These are phyloP conservation scores for Gobio gobio DNA, from an alignment of 2,113 vertebrate species.

Conservation along the genomic window DNA sequence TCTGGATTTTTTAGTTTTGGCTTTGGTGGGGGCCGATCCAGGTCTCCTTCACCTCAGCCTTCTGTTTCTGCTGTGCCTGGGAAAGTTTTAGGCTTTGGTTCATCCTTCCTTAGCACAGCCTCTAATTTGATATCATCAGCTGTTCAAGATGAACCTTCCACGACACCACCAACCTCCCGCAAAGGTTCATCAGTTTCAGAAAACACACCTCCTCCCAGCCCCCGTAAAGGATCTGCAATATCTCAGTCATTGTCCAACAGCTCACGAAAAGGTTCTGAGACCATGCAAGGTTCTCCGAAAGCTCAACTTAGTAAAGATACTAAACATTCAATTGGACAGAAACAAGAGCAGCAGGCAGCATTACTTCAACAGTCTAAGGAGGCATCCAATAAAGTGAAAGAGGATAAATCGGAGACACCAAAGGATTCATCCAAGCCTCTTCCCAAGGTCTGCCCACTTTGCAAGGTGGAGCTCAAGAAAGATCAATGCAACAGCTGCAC, in stretches of 20 bases:
- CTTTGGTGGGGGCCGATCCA: conserved; percentile 71
- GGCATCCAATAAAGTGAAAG: not conserved
- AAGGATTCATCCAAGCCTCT: conserved; percentile 21
- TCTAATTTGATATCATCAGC: conserved; percentile 55
- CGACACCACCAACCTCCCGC: conserved; percentile 38
- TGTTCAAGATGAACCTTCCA: conserved; percentile 49
- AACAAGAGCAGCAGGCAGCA: conserved; percentile 50
- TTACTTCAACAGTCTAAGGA: not conserved
- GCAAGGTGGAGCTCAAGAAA: conserved; percentile 88
- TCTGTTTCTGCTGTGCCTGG: conserved; percentile 77
- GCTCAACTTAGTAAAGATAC: not conserved
- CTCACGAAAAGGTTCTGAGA: not conserved
- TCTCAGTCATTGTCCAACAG: conserved; percentile 29
- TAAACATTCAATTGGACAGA: conserved; percentile 54
- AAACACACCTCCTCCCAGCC: conserved; percentile 3
- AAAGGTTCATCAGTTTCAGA: conserved; percentile 38
- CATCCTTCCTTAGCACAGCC: conserved; percentile 51
- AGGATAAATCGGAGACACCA: conserved; percentile 41
- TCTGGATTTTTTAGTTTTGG: conserved; percentile 80
- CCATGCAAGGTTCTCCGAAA: conserved; percentile 12
- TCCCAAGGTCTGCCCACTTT: conserved; percentile 63
- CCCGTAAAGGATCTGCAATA: conserved; percentile 26
- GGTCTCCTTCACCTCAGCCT: conserved; percentile 74
- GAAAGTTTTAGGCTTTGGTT: conserved; percentile 70
- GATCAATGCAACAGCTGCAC: conserved; percentile 89